Conservation (phyloP, 2,113 vertebrate species). For the Siphamia tubifer region DNA sequence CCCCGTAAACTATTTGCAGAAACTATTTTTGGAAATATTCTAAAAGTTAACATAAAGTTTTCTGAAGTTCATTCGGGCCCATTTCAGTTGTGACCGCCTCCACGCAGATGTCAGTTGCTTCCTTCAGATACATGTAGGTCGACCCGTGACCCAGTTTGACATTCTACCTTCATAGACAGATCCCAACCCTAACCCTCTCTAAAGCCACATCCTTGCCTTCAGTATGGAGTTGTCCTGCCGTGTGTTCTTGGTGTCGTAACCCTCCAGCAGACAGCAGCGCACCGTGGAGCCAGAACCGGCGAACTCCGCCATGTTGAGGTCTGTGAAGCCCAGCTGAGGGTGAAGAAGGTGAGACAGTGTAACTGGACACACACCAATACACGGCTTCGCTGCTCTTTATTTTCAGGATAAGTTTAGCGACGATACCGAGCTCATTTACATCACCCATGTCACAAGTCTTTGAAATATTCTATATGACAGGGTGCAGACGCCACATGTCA, state of each 20-base stretch:
- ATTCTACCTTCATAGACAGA: too few species aligned
- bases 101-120: too few species aligned
- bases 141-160: too few species aligned
- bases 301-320: constrained; percentile 98
- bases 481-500: not conserved
- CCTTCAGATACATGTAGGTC: too few species aligned
- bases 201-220: constrained; percentile 79
- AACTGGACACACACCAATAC: not conserved
- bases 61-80: too few species aligned
- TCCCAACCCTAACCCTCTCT: too few species aligned
- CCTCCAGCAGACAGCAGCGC: constrained; percentile 96
- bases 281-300: constrained; percentile 94
- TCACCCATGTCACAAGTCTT: not conserved
- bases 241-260: constrained; percentile 98
- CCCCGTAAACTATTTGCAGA: too few species aligned
- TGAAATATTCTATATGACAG: constrained; percentile 6
- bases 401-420: not conserved
- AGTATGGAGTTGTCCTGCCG: constrained; percentile 99
- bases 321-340: constrained; percentile 92
- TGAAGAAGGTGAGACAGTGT: not conserved
- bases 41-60: too few species aligned
- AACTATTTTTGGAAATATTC: too few species aligned
- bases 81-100: too few species aligned
- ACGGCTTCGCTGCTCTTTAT: not conserved
- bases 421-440: not conserved